Evolutionary conservation across 1,140 invertebrate species (phyloP), one percentile per base, ranked within the genome.

Genomic region (Solen grandis): DNA sequence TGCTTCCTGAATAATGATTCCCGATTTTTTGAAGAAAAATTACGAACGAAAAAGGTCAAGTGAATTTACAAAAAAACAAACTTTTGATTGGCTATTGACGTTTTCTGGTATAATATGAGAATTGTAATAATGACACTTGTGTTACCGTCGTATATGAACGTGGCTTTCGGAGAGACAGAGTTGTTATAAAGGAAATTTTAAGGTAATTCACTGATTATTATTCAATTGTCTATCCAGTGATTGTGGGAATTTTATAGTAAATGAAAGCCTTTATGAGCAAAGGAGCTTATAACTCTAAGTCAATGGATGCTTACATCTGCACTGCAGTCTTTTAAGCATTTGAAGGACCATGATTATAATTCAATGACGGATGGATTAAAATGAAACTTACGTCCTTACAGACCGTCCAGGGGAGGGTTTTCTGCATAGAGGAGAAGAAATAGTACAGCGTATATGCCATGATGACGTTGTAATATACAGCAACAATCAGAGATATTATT

Each of bases 401-500:
- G 16, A 82, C 83, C n/a, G 88, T 89, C 93, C 93, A 94, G 0
- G 93, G 93, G 19, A 94, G 81, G 1, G 81, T 84, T 1, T 78
- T 72, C 65, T 88, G 87, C 86, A 93, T 93, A 8, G 91, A 92
- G 22, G 88, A 83, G 73, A 89, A 86, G 70, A 93, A 86, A 75
- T 91, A 93, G 75, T 87, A 92, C 27, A 93, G 63, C 1, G 91
- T 91, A 73, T 92, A 91, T 25, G 92, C 88, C 82, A 93, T 91
- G 75, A 93, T 92, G 36, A 93, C 90, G 81, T 93, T 93, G 85
- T 93, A 93, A 85, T 93, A 93, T 46, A 91, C 93, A 94, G 96
- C 96, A 10, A 97, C 96, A 75, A 96, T 94, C 62, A 95, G 94
- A 50, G 96, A 96, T 19, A 97, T 95, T 46, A 96, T 94, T 36